Percentiles rank a stretch among this genome's conserved stretches.
phyloP scores from a whole-genome alignment of 2,113 vertebrate genomes.

The Pelodiscus sinensis region DNA sequence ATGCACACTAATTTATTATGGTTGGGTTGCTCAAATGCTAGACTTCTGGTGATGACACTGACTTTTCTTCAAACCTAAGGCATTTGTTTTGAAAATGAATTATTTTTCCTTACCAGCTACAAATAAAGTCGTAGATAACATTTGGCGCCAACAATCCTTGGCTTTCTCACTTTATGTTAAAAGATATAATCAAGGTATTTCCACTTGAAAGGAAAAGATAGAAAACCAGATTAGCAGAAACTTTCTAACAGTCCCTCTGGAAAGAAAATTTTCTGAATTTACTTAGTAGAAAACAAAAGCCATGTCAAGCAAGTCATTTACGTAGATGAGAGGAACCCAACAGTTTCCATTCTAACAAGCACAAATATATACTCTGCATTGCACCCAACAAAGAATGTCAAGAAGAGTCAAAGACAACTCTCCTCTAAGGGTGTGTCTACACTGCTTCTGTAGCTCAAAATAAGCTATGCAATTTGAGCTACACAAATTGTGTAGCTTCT shows the following conservation, averaged over 20 bases:
- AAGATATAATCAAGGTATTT: neutral
- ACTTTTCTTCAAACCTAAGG: neutral
- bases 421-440: neutral
- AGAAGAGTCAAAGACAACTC: neutral
- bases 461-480: too few species aligned
- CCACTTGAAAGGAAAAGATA: neutral
- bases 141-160: neutral
- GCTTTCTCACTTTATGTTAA: slow-evolving; percentile 9
- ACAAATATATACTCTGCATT: neutral
- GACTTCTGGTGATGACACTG: neutral
- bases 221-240: neutral
- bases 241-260: neutral
- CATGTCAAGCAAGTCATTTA: slow-evolving; percentile 28
- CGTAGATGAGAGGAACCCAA: slow-evolving; percentile 24
- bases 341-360: neutral
- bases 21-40: neutral
- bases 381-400: neutral
- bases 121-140: neutral
- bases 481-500: too few species aligned
- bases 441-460: too few species aligned
- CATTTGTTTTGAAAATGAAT: neutral
- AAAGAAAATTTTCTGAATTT: slow-evolving; percentile 33
- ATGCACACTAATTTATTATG: neutral
- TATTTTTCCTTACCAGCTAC: neutral
- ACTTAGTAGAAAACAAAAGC: neutral